Conservation (phyloP, 2,797 vertebrate species). For the Trematomus bernacchii region DNA sequence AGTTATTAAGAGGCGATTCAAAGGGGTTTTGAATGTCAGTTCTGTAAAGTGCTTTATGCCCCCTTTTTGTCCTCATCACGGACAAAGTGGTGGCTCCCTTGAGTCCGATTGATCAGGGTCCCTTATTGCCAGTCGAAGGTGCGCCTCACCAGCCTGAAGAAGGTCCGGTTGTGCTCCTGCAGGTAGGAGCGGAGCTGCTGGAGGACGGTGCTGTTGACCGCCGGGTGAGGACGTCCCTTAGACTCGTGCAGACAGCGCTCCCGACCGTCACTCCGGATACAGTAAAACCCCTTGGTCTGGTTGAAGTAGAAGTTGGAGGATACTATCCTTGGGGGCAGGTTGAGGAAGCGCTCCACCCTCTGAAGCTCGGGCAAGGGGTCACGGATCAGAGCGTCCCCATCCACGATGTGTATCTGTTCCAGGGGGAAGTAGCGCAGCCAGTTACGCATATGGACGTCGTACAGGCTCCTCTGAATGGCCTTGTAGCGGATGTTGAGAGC, state of each 20-base stretch:
- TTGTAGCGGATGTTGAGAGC: constrained; percentile 93
- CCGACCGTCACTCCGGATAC: constrained; percentile 92
- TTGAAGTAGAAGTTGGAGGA: constrained; percentile 97
- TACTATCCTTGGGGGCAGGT: constrained; percentile 90
- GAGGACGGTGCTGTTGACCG: constrained; percentile 91
- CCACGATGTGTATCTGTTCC: constrained; percentile 94
- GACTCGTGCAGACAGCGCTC: constrained; percentile 96
- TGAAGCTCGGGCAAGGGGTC: constrained; percentile 92
- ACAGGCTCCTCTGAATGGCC: constrained; percentile 94
- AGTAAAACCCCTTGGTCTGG: constrained; percentile 97
- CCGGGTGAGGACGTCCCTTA: constrained; percentile 93
- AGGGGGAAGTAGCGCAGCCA: constrained; percentile 94
- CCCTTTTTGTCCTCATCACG: constrained; percentile 42
- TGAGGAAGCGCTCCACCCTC: constrained; percentile 93
- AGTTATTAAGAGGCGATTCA: constrained; percentile 61
- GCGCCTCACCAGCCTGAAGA: constrained; percentile 94
- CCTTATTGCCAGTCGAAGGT: constrained; percentile 93
- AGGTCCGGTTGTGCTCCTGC: constrained; percentile 93
- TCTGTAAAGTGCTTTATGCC: constrained; percentile 77
- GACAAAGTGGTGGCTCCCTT: constrained; percentile 48
- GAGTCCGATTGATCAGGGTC: constrained; percentile 26
- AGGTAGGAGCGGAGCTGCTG: constrained; percentile 92
- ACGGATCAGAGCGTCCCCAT: constrained; percentile 92
- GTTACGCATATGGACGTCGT: constrained; percentile 94
- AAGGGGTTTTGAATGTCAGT: constrained; percentile 52